Conservation (phyloP, 2,797 vertebrate species). For the Rhyacichthys aspro region DNA sequence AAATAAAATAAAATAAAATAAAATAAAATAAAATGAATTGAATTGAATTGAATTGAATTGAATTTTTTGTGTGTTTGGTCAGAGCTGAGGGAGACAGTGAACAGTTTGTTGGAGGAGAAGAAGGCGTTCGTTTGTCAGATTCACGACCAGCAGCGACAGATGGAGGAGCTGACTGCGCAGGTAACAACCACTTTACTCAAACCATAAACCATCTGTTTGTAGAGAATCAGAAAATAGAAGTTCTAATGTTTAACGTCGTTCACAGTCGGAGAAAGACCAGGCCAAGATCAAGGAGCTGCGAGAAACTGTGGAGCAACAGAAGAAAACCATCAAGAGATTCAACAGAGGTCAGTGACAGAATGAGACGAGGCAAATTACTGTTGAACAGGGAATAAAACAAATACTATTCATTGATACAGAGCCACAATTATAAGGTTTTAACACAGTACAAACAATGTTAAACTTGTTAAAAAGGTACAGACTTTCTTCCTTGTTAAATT, state of each 20-base stretch:
- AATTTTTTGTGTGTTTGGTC: slow-evolving; percentile 3
- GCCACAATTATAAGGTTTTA: too few species aligned
- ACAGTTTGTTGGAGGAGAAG: slow-evolving; percentile 80
- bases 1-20: too few species aligned
- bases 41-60: too few species aligned
- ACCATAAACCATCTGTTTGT: too few species aligned
- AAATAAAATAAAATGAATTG: too few species aligned
- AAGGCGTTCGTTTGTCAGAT: slow-evolving; percentile 79
- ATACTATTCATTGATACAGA: too few species aligned
- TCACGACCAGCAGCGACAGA: slow-evolving; percentile 77
- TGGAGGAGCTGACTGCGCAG: slow-evolving; percentile 74
- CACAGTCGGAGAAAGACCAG: slow-evolving; percentile 75
- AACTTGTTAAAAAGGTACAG: too few species aligned
- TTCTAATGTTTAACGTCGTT: not conserved
- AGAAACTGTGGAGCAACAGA: slow-evolving; percentile 76
- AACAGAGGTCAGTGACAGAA: slow-evolving; percentile 76
- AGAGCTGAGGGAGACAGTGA: slow-evolving; percentile 81
- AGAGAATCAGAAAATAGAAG: too few species aligned
- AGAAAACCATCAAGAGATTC: slow-evolving; percentile 83
- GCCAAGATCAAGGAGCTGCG: slow-evolving; percentile 75
- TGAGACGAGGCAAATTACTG: too few species aligned
- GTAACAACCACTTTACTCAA: slow-evolving; percentile 47
- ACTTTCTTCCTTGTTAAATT: too few species aligned
- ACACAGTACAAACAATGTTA: too few species aligned
- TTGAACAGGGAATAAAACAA: too few species aligned